A percentile compares a stretch with the other conserved stretches of the same genome.
Conservation (phyloP, 2,797 vertebrate genomes). For the Lycodopsis pacificus region DNA sequence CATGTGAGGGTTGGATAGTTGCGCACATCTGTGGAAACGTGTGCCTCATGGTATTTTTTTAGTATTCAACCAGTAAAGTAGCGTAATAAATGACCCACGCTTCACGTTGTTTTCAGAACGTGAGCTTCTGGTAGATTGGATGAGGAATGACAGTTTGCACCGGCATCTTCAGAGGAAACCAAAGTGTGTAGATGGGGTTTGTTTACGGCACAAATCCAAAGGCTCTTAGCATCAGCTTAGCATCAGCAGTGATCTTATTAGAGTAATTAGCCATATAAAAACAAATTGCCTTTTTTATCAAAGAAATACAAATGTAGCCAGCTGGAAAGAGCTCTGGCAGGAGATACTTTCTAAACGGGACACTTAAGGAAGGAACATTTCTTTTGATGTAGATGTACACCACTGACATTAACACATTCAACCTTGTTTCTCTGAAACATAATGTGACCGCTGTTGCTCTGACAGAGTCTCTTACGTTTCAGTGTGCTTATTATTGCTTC, state of each 20-base stretch:
- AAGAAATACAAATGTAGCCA: constrained; percentile 27
- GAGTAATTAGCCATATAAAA: constrained; percentile 22
- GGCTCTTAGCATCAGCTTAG: constrained; percentile 21
- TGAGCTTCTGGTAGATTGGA: not conserved
- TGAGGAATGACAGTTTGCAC: constrained; percentile 20
- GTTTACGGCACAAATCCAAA: constrained; percentile 12
- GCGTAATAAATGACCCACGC: not conserved
- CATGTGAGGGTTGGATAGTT: not conserved
- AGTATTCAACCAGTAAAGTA: not conserved
- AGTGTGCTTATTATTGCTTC: not conserved
- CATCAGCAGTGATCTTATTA: constrained; percentile 27
- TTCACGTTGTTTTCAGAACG: constrained; percentile 9
- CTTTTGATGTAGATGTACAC: constrained; percentile 3
- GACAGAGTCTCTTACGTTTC: not conserved
- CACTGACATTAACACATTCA: not conserved
- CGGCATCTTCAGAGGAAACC: constrained; percentile 16
- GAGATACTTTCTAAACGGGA: constrained; percentile 12
- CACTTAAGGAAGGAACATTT: not conserved
- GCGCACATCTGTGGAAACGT: not conserved
- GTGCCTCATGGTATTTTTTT: not conserved
- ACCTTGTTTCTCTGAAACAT: not conserved
- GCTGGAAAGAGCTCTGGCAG: constrained; percentile 17
- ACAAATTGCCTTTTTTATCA: constrained; percentile 14
- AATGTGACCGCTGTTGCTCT: not conserved
- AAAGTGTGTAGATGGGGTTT: constrained; percentile 15